These are phyloP conservation scores for Chrysocyon brachyurus DNA, from an alignment of 2,797 vertebrate genomes.

Conservation along the genomic window DNA sequence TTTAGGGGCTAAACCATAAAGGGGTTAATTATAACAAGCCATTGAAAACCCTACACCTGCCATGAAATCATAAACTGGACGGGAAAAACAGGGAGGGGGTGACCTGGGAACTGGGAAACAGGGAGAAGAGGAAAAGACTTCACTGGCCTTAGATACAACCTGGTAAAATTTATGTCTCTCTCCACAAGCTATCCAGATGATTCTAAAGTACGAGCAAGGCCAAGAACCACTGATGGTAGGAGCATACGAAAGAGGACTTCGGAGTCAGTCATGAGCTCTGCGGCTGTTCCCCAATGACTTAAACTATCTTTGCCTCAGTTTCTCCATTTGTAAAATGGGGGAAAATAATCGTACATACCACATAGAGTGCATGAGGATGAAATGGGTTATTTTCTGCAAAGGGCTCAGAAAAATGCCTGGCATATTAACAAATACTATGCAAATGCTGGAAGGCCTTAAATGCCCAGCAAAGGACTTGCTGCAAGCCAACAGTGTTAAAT, in stretches of 20 bases:
- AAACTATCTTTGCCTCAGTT: background rate
- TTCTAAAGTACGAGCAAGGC: background rate
- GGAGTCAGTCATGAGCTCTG: background rate
- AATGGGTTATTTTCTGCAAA: background rate
- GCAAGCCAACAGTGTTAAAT: background rate
- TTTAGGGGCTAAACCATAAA: background rate
- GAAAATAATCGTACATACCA: background rate
- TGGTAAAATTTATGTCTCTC: background rate
- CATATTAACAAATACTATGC: fast-evolving
- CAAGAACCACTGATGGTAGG: background rate
- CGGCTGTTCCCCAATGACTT: background rate
- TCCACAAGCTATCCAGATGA: background rate
- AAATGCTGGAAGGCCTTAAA: fast-evolving
- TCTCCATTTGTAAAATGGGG: conserved; percentile 20
- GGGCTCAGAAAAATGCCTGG: background rate
- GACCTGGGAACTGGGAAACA: background rate
- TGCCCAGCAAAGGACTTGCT: background rate
- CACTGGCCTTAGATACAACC: background rate
- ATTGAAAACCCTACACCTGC: background rate
- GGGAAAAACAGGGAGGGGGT: background rate
- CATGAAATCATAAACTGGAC: background rate
- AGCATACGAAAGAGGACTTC: background rate
- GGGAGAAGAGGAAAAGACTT: background rate
- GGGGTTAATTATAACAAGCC: background rate
- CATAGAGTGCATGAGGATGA: background rate